Percentiles rank a stretch among this genome's conserved stretches.
phyloP scores from a whole-genome alignment of 2,888 invertebrate species.

The Charanyca ferruginea region DNA sequence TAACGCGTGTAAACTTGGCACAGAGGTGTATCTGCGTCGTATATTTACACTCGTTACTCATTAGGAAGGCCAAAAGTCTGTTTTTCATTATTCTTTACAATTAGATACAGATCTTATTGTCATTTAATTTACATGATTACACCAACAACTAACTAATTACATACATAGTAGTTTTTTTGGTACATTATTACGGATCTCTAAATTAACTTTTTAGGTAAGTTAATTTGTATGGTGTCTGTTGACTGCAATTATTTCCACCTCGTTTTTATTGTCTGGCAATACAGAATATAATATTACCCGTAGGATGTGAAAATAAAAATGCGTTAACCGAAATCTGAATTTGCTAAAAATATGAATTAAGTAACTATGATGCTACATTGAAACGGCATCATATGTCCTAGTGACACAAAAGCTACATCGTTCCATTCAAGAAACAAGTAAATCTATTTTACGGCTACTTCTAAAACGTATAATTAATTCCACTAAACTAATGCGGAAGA shows the following conservation, averaged over 20 bases:
- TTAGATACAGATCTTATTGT: constrained; percentile 78
- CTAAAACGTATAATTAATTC: background rate
- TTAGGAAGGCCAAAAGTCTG: constrained; percentile 73
- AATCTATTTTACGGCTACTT: background rate
- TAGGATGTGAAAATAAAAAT: no score
- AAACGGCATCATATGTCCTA: background rate
- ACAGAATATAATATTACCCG: background rate
- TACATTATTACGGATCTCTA: constrained; percentile 30
- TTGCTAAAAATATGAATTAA: background rate
- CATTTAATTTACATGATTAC: constrained; percentile 73
- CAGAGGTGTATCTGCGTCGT: constrained; percentile 15
- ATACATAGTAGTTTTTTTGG: constrained; percentile 58
- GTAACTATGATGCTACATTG: background rate
- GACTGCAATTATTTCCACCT: background rate
- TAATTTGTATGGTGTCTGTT: constrained; percentile 15
- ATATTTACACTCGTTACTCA: constrained; percentile 56
- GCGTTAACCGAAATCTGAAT: background rate
- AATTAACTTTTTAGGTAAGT: constrained; percentile 56
- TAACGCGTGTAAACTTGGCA: constrained; percentile 1
- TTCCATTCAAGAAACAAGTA: background rate
- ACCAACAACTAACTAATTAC: constrained; percentile 67
- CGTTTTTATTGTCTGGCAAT: background rate
- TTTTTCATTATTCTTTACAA: constrained; percentile 72
- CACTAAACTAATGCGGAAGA: constrained; percentile 17
- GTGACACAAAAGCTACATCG: no score